phyloP scores from a whole-genome alignment of 2,888 invertebrate species.

The Mystacides longicornis region DNA sequence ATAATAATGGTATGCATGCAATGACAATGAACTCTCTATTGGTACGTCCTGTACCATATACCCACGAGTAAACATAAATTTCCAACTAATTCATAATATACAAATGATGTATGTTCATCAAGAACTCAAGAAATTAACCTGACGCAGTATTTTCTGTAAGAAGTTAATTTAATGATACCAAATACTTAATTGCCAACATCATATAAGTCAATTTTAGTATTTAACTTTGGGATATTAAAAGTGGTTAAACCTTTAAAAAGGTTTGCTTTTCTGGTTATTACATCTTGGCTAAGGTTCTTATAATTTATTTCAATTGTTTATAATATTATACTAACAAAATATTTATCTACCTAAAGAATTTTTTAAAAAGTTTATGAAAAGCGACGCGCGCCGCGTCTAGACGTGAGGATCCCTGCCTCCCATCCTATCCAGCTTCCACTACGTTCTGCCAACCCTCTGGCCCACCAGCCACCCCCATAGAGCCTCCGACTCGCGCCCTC shows the following conservation, averaged over 20 bases:
- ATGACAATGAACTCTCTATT: too few species aligned
- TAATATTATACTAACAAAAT: not conserved
- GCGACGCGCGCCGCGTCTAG: conserved; percentile 25
- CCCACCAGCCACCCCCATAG: conserved; percentile 8
- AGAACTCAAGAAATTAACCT: too few species aligned
- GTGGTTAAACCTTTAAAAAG: not conserved
- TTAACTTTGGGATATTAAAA: too few species aligned
- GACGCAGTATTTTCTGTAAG: too few species aligned
- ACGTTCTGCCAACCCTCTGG: not conserved
- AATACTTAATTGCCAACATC: too few species aligned
- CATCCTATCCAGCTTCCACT: not conserved
- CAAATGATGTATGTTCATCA: too few species aligned
- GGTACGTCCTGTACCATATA: too few species aligned
- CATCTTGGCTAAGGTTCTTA: not conserved
- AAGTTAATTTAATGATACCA: too few species aligned
- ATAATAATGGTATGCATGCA: too few species aligned
- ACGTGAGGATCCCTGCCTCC: conserved; percentile 12
- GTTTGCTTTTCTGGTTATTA: not conserved
- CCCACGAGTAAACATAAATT: too few species aligned
- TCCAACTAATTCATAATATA: too few species aligned
- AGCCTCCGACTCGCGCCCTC: conserved; percentile 15
- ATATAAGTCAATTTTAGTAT: too few species aligned
- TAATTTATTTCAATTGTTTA: not conserved
- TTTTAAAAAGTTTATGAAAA: conserved; percentile 15
- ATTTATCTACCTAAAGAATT: conserved; percentile 9